phyloP scores from a whole-genome alignment of 2,888 invertebrate species.

The Eupeodes latifasciatus region DNA sequence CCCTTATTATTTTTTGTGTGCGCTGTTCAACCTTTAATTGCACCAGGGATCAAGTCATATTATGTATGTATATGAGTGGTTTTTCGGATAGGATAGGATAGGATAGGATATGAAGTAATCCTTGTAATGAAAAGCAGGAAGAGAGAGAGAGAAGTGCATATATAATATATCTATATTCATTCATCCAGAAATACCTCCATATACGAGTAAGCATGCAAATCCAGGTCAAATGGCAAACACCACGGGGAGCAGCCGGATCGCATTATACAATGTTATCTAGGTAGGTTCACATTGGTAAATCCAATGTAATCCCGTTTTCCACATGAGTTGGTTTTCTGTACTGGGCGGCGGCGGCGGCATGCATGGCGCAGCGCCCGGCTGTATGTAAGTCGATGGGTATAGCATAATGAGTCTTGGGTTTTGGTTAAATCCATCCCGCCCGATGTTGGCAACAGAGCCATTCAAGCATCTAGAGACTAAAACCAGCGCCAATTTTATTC shows the following conservation, averaged over 20 bases:
- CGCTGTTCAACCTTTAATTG: conserved; percentile 26
- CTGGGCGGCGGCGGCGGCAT: background rate
- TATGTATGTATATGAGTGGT: conserved; percentile 13
- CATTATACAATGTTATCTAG: background rate
- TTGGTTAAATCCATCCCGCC: conserved; percentile 29
- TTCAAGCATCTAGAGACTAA: conserved; percentile 7
- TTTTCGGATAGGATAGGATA: background rate
- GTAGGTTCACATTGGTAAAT: conserved; percentile 49
- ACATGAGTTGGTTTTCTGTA: conserved; percentile 42
- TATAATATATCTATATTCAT: no score
- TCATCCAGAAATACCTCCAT: no score
- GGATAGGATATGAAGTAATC: conserved; percentile 34
- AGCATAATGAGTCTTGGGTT: conserved; percentile 53
- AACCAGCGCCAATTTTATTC: conserved; percentile 21
- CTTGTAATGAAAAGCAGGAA: conserved; percentile 30
- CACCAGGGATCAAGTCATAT: conserved; percentile 29
- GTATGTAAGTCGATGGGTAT: no score
- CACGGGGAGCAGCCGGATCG: conserved; percentile 15
- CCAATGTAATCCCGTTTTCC: conserved; percentile 73
- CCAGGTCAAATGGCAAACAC: conserved; percentile 71
- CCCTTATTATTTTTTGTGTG: conserved; percentile 1
- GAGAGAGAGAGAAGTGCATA: conserved; percentile 8
- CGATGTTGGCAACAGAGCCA: conserved; percentile 20
- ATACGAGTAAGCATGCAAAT: conserved; percentile 27
- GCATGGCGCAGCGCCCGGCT: no score